phyloP scores from a whole-genome alignment of 2,113 vertebrate species.

The Bothrops jararaca region DNA sequence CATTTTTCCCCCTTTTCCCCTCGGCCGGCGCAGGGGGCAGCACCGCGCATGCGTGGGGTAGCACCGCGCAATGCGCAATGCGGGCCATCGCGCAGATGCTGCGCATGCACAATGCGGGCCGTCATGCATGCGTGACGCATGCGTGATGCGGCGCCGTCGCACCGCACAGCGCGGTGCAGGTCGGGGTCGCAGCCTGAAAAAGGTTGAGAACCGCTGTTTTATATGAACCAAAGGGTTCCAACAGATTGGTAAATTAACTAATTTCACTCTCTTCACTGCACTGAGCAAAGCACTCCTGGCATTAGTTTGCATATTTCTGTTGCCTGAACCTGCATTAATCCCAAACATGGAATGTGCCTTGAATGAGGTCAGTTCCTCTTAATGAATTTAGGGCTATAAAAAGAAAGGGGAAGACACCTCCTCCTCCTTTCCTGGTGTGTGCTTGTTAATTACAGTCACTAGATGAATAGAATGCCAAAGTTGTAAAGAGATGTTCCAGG shows the following conservation, averaged over 20 bases:
- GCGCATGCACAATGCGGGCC: no score
- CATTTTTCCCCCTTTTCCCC: no score
- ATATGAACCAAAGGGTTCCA: not conserved
- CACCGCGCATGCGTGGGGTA: no score
- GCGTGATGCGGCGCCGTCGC: no score
- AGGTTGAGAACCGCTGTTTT: no score
- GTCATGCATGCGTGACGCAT: no score
- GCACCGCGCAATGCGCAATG: no score
- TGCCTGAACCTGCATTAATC: not conserved
- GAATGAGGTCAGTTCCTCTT: constrained; percentile 23
- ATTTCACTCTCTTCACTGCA: not conserved
- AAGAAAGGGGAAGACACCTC: not conserved
- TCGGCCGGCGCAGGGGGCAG: no score
- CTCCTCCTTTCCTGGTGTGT: not conserved
- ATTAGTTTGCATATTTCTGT: constrained; percentile 1
- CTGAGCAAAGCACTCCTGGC: not conserved
- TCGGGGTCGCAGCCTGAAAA: no score
- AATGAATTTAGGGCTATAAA: constrained; percentile 19
- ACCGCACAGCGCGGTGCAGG: no score
- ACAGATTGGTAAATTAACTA: no score
- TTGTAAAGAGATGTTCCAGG: not conserved
- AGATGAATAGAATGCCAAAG: constrained; percentile 20
- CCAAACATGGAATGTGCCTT: constrained; percentile 10
- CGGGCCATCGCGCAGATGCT: no score
- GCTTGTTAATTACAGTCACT: constrained; percentile 28